Percentiles rank a stretch among this genome's conserved stretches.
phyloP scores from a whole-genome alignment of 2,113 vertebrate genomes.

The Limnothrissa miodon region DNA sequence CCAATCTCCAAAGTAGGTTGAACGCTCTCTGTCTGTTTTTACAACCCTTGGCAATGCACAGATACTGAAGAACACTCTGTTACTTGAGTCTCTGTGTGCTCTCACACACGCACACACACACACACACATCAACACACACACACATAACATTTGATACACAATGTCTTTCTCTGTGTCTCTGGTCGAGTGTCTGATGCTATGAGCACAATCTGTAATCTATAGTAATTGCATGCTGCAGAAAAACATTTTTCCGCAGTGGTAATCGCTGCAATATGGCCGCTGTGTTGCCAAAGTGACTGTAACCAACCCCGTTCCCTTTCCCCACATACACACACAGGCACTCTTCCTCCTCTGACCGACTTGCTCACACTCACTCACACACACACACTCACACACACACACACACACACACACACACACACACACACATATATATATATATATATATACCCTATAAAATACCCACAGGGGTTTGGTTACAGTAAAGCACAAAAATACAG shows the following conservation, averaged over 20 bases:
- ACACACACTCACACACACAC: neutral
- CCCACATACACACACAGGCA: slow-evolving; percentile 47
- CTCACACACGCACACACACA: neutral
- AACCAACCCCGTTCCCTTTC: slow-evolving; percentile 52
- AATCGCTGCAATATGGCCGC: slow-evolving; percentile 79
- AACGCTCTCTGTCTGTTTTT: neutral
- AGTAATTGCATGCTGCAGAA: slow-evolving; percentile 83
- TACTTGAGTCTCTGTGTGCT: neutral
- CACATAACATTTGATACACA: slow-evolving; percentile 12
- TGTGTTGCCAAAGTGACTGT: slow-evolving; percentile 77
- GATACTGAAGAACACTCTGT: neutral
- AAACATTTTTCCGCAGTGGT: slow-evolving; percentile 81
- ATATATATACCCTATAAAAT: neutral
- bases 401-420: slow-evolving; percentile 29
- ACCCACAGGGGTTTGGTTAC: neutral
- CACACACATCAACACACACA: slow-evolving; percentile 7
- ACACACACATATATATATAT: neutral
- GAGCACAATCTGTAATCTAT: slow-evolving; percentile 79
- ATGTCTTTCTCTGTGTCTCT: slow-evolving; percentile 64
- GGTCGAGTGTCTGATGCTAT: slow-evolving; percentile 70
- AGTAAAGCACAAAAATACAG: neutral
- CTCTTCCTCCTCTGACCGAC: slow-evolving; percentile 34
- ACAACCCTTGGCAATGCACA: neutral
- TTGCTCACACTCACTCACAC: slow-evolving; percentile 28
- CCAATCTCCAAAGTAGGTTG: neutral